phyloP scores from a whole-genome alignment of 1,140 invertebrate genomes.

The Melipona quadrifasciata region DNA sequence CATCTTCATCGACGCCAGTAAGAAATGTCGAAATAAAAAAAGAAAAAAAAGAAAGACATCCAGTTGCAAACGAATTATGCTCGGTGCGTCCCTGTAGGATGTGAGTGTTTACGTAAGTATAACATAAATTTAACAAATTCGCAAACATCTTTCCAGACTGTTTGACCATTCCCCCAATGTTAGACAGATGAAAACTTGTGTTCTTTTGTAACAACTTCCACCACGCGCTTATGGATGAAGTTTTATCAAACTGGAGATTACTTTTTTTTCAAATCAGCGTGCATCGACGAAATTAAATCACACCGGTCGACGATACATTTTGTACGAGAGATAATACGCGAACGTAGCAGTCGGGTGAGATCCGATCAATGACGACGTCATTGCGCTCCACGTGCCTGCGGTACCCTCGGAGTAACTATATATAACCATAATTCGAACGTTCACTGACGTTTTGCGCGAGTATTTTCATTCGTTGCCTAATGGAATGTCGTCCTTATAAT shows the following conservation, averaged over 20 bases:
- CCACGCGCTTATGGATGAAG: neutral
- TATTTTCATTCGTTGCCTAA: constrained; percentile 77
- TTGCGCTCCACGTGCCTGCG: neutral
- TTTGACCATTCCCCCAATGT: neutral
- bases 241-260: neutral
- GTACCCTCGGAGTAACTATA: too few relatives aligned
- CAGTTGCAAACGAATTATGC: neutral
- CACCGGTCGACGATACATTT: neutral
- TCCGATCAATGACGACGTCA: neutral
- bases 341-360: neutral
- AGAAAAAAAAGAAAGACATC: neutral
- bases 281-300: neutral
- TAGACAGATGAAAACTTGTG: neutral
- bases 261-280: neutral
- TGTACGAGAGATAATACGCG: neutral
- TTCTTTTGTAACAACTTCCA: neutral
- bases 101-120: constrained; percentile 15
- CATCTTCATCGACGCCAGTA: neutral
- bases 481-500: constrained; percentile 79
- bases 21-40: neutral
- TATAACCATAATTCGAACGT: constrained; percentile 4
- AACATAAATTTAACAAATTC: neutral
- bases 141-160: neutral
- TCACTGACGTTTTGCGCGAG: constrained; percentile 52
- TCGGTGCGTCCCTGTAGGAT: neutral